Percentiles rank a stretch among this genome's conserved stretches.
Evolutionary conservation across 2,113 vertebrate genomes (phyloP).

Genomic region (Nesogale talazaci): DNA sequence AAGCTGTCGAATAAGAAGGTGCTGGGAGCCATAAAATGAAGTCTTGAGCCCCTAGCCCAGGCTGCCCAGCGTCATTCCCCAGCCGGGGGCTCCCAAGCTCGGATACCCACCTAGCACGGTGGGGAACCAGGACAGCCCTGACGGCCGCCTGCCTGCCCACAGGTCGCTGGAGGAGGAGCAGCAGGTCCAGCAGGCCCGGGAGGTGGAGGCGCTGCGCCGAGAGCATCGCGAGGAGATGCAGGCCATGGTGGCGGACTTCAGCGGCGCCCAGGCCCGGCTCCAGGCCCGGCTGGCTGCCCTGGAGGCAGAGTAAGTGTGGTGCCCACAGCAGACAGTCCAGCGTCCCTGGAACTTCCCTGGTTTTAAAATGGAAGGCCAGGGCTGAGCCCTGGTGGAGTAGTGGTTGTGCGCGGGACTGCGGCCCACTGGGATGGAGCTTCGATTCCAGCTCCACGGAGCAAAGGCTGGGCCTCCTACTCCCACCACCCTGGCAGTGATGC

Average conservation of each 20-base stretch:
- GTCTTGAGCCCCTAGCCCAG: too few species aligned
- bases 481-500: too few species aligned
- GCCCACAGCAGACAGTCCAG: background rate
- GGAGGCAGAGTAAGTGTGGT: constrained; percentile 90
- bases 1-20: too few species aligned
- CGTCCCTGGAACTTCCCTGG: background rate
- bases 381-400: too few species aligned
- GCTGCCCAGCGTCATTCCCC: background rate
- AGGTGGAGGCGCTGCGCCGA: constrained; percentile 87
- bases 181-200: constrained; percentile 85
- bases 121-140: background rate
- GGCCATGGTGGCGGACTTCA: constrained; percentile 91
- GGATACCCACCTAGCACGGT: background rate
- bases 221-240: constrained; percentile 90
- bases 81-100: background rate
- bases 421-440: too few species aligned
- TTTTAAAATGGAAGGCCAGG: background rate
- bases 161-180: constrained; percentile 85
- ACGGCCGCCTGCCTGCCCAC: background rate
- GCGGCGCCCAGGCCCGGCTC: constrained; percentile 88
- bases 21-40: too few species aligned
- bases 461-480: too few species aligned
- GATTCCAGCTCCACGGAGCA: too few species aligned
- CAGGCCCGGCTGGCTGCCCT: constrained; percentile 92
- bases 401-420: too few species aligned